Percentiles rank a stretch among this genome's conserved stretches.
Evolutionary conservation across 2,888 invertebrate species (phyloP).

Genomic region (Agonopterix subpropinquella): DNA sequence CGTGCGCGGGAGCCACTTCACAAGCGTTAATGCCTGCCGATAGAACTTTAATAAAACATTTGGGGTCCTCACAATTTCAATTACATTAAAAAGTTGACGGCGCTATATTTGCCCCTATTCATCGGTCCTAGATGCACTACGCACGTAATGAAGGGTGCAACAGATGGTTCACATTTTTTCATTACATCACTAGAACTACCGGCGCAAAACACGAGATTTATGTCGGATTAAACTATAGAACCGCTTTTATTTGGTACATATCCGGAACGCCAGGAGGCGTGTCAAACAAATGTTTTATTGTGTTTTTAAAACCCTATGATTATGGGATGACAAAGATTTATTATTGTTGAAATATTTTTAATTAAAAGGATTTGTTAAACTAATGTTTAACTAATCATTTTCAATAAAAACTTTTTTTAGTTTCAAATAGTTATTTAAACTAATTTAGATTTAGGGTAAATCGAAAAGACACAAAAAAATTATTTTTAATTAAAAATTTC

Average conservation of each 20-base stretch:
- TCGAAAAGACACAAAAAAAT: too few relatives aligned
- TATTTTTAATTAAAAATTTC: too few relatives aligned
- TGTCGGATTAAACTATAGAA: slow-evolving; percentile 66
- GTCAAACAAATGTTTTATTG: slow-evolving; percentile 54
- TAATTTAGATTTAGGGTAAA: too few relatives aligned
- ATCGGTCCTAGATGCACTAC: slow-evolving; percentile 28
- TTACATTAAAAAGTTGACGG: slow-evolving; percentile 71
- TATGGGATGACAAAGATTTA: slow-evolving; percentile 22
- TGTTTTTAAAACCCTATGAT: slow-evolving; percentile 43
- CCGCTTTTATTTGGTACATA: slow-evolving; percentile 59
- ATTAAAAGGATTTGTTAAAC: slow-evolving; percentile 2
- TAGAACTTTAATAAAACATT: slow-evolving; percentile 64
- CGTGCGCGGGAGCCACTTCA: slow-evolving; percentile 24
- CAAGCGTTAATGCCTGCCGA: slow-evolving; percentile 36
- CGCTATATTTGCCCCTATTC: slow-evolving; percentile 55
- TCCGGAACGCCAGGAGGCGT: slow-evolving; percentile 63
- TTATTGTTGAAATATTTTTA: slow-evolving; percentile 5
- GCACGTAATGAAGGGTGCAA: slow-evolving; percentile 71
- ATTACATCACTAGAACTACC: slow-evolving; percentile 62
- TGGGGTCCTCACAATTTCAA: slow-evolving; percentile 65
- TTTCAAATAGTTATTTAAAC: too few relatives aligned
- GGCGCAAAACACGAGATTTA: slow-evolving; percentile 59
- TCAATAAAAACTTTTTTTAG: neutral
- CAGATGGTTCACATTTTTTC: slow-evolving; percentile 72
- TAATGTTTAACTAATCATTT: too few relatives aligned